phyloP scores from a whole-genome alignment of 1,140 invertebrate species.

The Anoplophora glabripennis region DNA sequence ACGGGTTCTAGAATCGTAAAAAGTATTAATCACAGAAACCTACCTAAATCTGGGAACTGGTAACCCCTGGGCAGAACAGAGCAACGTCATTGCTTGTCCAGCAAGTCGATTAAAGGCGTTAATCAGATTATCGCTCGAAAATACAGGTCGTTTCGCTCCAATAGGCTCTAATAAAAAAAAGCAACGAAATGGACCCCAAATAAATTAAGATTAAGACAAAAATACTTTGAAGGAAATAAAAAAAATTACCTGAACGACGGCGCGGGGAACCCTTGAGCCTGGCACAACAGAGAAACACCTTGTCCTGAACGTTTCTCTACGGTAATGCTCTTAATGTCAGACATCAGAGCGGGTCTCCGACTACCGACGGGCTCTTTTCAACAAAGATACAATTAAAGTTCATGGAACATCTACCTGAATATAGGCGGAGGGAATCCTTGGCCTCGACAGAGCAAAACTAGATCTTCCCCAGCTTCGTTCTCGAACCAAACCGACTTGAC shows the following conservation, averaged over 20 bases:
- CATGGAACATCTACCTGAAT: constrained; percentile 47
- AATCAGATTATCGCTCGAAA: background rate
- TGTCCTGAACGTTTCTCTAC: constrained; percentile 35
- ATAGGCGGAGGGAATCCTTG: constrained; percentile 56
- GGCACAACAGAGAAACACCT: constrained; percentile 64
- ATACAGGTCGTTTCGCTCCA: constrained; percentile 5
- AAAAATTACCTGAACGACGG: constrained; percentile 43
- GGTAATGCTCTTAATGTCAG: constrained; percentile 52
- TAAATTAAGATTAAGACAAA: too few species aligned
- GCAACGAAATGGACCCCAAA: background rate
- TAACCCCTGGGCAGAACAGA: constrained; percentile 59
- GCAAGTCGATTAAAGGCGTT: too few species aligned
- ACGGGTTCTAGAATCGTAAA: constrained; percentile 56
- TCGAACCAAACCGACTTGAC: constrained; percentile 58
- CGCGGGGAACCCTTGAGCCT: constrained; percentile 74
- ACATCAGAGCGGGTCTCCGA: constrained; percentile 49
- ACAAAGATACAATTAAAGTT: constrained; percentile 14
- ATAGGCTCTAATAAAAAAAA: constrained; percentile 17
- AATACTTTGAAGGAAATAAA: too few species aligned
- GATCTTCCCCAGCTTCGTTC: constrained; percentile 50
- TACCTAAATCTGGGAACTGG: constrained; percentile 55
- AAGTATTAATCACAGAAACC: constrained; percentile 6
- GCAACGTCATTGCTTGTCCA: constrained; percentile 51
- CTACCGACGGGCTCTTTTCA: constrained; percentile 58
- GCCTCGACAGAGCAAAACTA: constrained; percentile 63